Evolutionary conservation across 1,140 invertebrate genomes (phyloP), one percentile per base, ranked within the genome.

Genomic region (Ostrea edulis): DNA sequence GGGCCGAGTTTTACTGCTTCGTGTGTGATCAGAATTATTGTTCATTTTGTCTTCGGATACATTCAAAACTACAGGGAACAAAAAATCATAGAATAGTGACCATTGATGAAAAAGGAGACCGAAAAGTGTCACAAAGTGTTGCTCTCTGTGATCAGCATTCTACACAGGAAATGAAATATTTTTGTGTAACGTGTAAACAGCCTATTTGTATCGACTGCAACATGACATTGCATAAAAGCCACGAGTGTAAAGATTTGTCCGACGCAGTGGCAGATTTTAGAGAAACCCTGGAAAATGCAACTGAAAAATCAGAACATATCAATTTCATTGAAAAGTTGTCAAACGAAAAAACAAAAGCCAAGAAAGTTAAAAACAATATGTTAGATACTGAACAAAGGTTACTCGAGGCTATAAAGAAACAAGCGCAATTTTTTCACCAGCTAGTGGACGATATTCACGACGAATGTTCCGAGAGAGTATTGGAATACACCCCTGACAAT

Each of bases 11-110:
- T 29, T 84, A 58, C 44, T 88, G 87, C n/a, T 54, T 71, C 35
- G 82, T 77, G 14, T 88, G 87, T 81, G 68, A 84, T n/a, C 87
- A 88, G 82, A 88, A 88, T 20, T 77, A 54, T 17, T 88, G 87
- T n/a, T 25, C 81, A 55, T 88, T 88, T 55, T 88, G 87, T 88
- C 54, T 88, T 20, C 68, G 62, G n/a, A 71, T 88, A 35, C 87
- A 88, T 58, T 68, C 82, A 25, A 88, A 88, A 81, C 29, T 88
- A 20, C 82, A 88, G 84, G 82, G 53, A n/a, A 88, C 87, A 22
- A 68, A 88, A 53, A 62, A 54, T 54, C 87, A 88, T 9, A 51
- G 54, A n/a, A 65, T 88, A 29, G 65, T 77, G n/a, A 71, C 29
- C 17, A 53, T 85, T 25, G 82, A 84, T 58, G 83, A 84, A 22